phyloP scores from a whole-genome alignment of 2,888 invertebrate genomes.

The Danaus chrysippus region DNA sequence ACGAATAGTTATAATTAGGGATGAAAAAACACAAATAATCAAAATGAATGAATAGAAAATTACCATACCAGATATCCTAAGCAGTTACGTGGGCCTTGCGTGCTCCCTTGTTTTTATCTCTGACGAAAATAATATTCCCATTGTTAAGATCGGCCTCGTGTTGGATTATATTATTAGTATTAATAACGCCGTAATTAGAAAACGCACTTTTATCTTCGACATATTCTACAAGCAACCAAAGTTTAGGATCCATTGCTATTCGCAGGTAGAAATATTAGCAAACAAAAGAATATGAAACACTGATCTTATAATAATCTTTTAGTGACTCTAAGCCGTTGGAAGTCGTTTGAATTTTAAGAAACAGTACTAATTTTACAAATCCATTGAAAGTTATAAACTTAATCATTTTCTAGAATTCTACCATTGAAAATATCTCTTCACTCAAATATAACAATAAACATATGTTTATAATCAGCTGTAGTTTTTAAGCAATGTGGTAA shows the following conservation, averaged over 20 bases:
- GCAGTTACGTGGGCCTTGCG: constrained; percentile 49
- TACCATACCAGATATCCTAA: constrained; percentile 51
- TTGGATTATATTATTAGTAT: constrained; percentile 39
- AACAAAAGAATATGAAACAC: constrained; percentile 26
- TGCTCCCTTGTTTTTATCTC: constrained; percentile 38
- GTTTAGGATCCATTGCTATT: constrained; percentile 42
- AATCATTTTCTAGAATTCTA: no score
- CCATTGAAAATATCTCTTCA: no score
- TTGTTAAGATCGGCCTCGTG: constrained; percentile 41
- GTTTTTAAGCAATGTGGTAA: no score
- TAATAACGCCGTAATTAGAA: constrained; percentile 50
- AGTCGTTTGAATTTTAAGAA: no score
- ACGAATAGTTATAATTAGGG: no score
- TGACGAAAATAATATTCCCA: constrained; percentile 46
- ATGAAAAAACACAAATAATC: not conserved
- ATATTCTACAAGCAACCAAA: constrained; percentile 63
- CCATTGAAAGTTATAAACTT: no score
- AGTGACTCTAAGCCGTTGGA: no score
- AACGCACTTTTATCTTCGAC: constrained; percentile 47
- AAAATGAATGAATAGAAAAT: constrained; percentile 1
- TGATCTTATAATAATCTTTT: not conserved
- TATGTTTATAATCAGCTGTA: no score
- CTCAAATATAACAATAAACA: no score
- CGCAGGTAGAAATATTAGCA: constrained; percentile 38
- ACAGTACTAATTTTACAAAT: no score